A percentile compares a stretch with the other conserved stretches of the same genome.
These are phyloP conservation scores for Pammene aurita DNA, from an alignment of 2,888 invertebrate species.

Conservation along the genomic window DNA sequence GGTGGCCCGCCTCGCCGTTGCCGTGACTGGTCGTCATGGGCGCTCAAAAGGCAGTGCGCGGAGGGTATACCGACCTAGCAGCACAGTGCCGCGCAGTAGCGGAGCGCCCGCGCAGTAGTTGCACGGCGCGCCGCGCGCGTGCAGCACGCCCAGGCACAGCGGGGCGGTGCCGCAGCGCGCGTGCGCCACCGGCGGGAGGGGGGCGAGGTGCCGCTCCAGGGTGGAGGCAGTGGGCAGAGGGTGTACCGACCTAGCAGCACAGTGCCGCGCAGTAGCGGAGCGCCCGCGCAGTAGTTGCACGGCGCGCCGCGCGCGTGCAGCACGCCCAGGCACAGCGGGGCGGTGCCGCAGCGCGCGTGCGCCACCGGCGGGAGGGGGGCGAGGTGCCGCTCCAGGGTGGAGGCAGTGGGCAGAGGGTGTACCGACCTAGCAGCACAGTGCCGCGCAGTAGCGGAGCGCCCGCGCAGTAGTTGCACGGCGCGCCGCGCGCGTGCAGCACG, in stretches of 20 bases:
- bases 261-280: constrained; percentile 59
- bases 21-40: too few relatives aligned
- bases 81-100: constrained; percentile 53
- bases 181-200: constrained; percentile 48
- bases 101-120: constrained; percentile 68
- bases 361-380: constrained; percentile 44
- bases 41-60: too few relatives aligned
- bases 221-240: too few relatives aligned
- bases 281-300: constrained; percentile 67
- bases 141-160: constrained; percentile 35
- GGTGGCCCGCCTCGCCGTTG: too few relatives aligned
- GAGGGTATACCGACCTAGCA: constrained; percentile 54
- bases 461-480: constrained; percentile 64
- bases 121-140: constrained; percentile 50
- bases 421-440: constrained; percentile 49
- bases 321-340: constrained; percentile 37
- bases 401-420: too few relatives aligned
- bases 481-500: constrained; percentile 15
- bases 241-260: constrained; percentile 52
- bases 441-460: constrained; percentile 65
- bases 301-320: constrained; percentile 40
- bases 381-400: constrained; percentile 54
- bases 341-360: constrained; percentile 49
- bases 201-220: constrained; percentile 53
- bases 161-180: constrained; percentile 44